Base-by-base conservation (phyloP, 1,140 invertebrate genomes). In the Diachasmimorpha longicaudata region DNA sequence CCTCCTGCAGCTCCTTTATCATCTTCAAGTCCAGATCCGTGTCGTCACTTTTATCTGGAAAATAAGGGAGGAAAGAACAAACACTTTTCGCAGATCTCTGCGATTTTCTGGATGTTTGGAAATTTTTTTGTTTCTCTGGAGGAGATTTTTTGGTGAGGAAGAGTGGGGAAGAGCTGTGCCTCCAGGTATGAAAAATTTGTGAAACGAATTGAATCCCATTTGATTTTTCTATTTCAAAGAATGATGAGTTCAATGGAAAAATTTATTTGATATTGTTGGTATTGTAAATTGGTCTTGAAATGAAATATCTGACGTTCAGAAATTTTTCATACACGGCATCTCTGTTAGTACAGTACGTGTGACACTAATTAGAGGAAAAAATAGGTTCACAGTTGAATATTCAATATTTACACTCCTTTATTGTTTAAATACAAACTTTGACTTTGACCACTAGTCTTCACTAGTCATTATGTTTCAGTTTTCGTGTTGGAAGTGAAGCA, bases 341-440 rank as follows among this genome's bases (percentile, higher is more conserved):
- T 42, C 5, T 63, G 58, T 63, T 23, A 25, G 23, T 63, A 6
- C 31, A 25, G 23, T 63, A 6, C 31, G 58, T 25, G 58, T 25
- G 23, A 55, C 1, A 63, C 58, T 63, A 63, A 63, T 73, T 42
- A 16, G n/a, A 68, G 66, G 36, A 36, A 70, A 42, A n/a, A 25
- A 39, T 37, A 73, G 77, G 63, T 78, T 70, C 25, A 70, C 42
- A 70, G 63, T 74, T 84, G 70, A 75, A 73, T 85, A 84, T 85
- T 84, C 72, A 74, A 73, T 85, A 84, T 85, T 80, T 85, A 83
- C 82, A 85, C 79, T 82, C 79, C 78, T 86, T 86, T 85, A 86
- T 86, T 86, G 79, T 77, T 81, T 72, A 81, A 78, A 79, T 85
- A 85, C 83, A 85, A 76, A 78, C 78, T 79, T 48, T 75, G 13